A percentile compares a stretch with the other conserved stretches of the same genome.
Conservation (phyloP, 2,113 vertebrate species). For the Cyanocitta stelleri region DNA sequence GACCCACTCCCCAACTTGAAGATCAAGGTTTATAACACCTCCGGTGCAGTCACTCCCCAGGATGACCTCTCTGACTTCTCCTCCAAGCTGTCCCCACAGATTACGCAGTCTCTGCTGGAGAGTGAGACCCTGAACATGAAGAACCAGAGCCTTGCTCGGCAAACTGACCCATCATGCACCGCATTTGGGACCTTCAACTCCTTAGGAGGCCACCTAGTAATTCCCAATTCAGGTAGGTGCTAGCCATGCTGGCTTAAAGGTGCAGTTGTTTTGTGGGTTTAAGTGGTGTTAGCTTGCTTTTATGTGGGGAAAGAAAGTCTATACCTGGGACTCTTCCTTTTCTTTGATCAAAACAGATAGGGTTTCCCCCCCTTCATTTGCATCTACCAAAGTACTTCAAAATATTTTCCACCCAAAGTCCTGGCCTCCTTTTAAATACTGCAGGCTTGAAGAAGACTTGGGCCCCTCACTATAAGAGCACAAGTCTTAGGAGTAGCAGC, state of each 20-base stretch:
- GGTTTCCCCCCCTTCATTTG: accelerated
- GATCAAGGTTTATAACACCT: slow-evolving; percentile 93
- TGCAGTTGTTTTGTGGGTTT: neutral
- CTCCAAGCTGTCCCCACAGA: slow-evolving; percentile 90
- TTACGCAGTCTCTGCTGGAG: slow-evolving; percentile 87
- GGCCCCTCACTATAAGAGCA: neutral
- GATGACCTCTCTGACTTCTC: slow-evolving; percentile 88
- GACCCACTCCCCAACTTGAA: slow-evolving; percentile 93
- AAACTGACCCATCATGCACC: slow-evolving; percentile 86
- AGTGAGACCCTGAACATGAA: slow-evolving; percentile 86
- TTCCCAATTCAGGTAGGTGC: slow-evolving; percentile 89
- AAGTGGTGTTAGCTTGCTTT: neutral
- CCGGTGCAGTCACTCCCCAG: slow-evolving; percentile 86
- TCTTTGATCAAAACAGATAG: neutral
- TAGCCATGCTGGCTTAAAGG: neutral
- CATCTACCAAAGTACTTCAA: neutral
- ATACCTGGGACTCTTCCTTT: neutral
- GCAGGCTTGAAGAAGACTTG: neutral
- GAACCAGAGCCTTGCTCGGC: slow-evolving; percentile 86
- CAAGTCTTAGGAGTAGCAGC: neutral
- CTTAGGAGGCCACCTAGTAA: slow-evolving; percentile 91
- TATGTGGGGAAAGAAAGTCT: neutral
- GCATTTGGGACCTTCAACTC: slow-evolving; percentile 92
- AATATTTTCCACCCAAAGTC: neutral
- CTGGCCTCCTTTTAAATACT: neutral